phyloP scores from a whole-genome alignment of 2,888 invertebrate genomes.

The Masnerella sp. region DNA sequence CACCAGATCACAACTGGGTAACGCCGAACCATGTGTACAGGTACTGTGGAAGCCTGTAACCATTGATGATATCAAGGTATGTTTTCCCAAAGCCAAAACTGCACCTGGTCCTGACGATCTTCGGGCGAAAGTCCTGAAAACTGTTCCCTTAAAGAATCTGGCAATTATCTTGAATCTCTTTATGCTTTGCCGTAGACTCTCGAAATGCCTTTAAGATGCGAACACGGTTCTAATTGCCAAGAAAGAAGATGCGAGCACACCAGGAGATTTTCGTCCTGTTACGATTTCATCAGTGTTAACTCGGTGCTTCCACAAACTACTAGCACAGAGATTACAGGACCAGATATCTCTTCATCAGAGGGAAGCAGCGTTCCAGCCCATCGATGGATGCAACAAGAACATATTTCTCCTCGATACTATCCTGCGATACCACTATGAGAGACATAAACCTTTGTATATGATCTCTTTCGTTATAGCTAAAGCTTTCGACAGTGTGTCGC shows the following conservation, averaged over 20 bases:
- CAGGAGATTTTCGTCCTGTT: constrained; percentile 18
- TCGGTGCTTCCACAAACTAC: constrained; percentile 14
- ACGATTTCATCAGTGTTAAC: constrained; percentile 17
- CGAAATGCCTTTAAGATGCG: background rate
- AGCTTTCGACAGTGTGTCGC: constrained; percentile 61
- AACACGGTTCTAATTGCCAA: constrained; percentile 15
- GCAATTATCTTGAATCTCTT: constrained; percentile 50
- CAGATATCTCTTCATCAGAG: constrained; percentile 50
- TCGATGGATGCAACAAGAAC: constrained; percentile 21
- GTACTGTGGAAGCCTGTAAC: too few species aligned
- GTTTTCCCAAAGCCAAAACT: background rate
- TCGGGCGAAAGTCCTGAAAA: constrained; percentile 22
- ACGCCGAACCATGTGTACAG: too few species aligned
- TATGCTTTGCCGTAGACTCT: background rate
- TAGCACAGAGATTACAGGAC: background rate
- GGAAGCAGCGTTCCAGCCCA: constrained; percentile 56
- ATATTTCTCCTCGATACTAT: constrained; percentile 23
- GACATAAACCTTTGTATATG: constrained; percentile 16
- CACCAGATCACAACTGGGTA: too few species aligned
- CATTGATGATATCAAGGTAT: too few species aligned
- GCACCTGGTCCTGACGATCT: constrained; percentile 60
- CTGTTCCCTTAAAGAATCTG: constrained; percentile 23
- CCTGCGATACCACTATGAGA: background rate
- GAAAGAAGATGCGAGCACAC: background rate
- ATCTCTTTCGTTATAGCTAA: constrained; percentile 60